Percentiles rank a stretch among this genome's conserved stretches.
phyloP scores from a whole-genome alignment of 1,140 invertebrate species.

The Panagrolaimus sp. region DNA sequence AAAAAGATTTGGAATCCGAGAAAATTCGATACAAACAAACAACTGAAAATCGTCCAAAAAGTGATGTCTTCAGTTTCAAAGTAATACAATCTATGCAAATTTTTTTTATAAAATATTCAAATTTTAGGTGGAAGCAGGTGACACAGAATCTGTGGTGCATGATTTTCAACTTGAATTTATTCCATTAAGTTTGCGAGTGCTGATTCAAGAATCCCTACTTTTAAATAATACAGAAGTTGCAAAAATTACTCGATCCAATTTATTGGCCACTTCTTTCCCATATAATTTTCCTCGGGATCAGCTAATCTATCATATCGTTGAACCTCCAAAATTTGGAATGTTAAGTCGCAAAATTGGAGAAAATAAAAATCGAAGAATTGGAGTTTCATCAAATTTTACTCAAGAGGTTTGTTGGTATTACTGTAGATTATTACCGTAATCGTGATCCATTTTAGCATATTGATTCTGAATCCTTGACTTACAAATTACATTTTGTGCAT shows the following conservation, averaged over 20 bases:
- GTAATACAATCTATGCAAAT: conserved; percentile 19
- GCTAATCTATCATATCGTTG: conserved; percentile 53
- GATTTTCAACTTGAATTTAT: conserved; percentile 52
- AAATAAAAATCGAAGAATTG: conserved; percentile 44
- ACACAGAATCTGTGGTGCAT: conserved; percentile 42
- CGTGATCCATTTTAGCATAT: conserved; percentile 43
- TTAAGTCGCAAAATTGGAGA: conserved; percentile 41
- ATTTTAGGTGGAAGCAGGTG: conserved; percentile 47
- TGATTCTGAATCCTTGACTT: conserved; percentile 44
- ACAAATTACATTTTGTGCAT: conserved; percentile 57
- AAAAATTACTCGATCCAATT: conserved; percentile 34
- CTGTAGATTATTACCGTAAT: background rate
- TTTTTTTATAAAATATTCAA: conserved; percentile 2
- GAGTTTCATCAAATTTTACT: conserved; percentile 58
- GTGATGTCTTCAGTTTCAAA: conserved; percentile 54
- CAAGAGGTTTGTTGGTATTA: conserved; percentile 42
- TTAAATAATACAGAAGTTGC: conserved; percentile 53
- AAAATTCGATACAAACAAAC: conserved; percentile 53
- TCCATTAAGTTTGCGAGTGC: conserved; percentile 55
- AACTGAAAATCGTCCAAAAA: conserved; percentile 30
- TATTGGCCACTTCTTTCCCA: conserved; percentile 56
- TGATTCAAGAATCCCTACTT: conserved; percentile 49
- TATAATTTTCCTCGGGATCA: conserved; percentile 42
- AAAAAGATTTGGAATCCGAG: conserved; percentile 38
- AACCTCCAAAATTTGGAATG: conserved; percentile 57